These are phyloP conservation scores for Peribatodes rhomboidaria DNA, from an alignment of 2,888 invertebrate species.

Conservation along the genomic window DNA sequence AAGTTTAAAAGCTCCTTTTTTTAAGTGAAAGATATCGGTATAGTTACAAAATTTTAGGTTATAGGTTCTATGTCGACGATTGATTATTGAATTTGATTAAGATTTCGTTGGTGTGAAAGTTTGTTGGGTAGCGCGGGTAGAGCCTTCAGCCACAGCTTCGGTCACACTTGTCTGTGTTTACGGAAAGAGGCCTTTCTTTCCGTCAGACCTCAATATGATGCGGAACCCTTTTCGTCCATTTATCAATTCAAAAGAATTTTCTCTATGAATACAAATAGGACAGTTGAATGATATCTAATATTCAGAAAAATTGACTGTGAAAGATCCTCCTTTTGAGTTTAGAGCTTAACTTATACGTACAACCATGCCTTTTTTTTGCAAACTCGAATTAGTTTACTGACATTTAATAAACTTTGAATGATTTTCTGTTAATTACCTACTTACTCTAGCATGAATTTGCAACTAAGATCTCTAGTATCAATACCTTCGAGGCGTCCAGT, in stretches of 20 bases:
- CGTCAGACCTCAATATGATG: conserved; percentile 66
- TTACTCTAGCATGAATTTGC: conserved; percentile 12
- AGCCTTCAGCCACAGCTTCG: conserved; percentile 9
- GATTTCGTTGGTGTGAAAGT: not conserved
- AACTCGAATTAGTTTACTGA: not conserved
- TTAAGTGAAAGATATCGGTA: too few species aligned
- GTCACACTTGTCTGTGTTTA: conserved; percentile 32
- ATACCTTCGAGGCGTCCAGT: conserved; percentile 9
- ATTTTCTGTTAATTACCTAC: conserved; percentile 8
- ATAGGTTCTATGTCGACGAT: too few species aligned
- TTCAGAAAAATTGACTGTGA: conserved; percentile 69
- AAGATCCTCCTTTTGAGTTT: conserved; percentile 58
- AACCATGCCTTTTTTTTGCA: conserved; percentile 14
- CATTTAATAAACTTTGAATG: conserved; percentile 11
- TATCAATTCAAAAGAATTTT: conserved; percentile 74
- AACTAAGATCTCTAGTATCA: conserved; percentile 12
- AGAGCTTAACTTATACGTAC: conserved; percentile 38
- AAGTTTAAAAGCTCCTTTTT: too few species aligned
- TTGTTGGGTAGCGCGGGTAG: not conserved
- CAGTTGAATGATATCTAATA: conserved; percentile 65
- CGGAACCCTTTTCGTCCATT: conserved; percentile 70
- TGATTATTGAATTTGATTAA: not conserved
- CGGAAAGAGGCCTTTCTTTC: conserved; percentile 54
- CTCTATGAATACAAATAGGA: conserved; percentile 76
- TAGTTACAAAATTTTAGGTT: too few species aligned